phyloP scores from a whole-genome alignment of 1,140 invertebrate genomes.

The Zaprionus kolodkinae region DNA sequence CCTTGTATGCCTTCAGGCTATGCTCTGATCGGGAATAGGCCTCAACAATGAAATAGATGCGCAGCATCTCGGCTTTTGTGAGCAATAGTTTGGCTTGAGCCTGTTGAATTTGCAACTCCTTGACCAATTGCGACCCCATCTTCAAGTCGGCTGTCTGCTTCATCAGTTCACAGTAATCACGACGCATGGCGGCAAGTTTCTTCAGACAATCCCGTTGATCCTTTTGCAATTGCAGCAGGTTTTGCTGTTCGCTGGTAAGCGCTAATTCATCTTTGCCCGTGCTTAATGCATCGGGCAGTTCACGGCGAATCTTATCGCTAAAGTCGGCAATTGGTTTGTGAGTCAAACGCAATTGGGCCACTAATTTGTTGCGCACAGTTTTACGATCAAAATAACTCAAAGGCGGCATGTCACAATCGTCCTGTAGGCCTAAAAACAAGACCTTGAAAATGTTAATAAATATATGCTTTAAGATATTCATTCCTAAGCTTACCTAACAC shows the following conservation, averaged over 20 bases:
- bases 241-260: conserved; percentile 42
- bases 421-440: conserved; percentile 39
- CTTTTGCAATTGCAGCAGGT: conserved; percentile 61
- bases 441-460: background rate
- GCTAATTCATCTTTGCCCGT: conserved; percentile 8
- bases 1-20: conserved; percentile 66
- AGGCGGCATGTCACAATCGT: conserved; percentile 23
- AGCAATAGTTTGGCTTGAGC: conserved; percentile 23
- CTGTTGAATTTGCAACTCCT: conserved; percentile 61
- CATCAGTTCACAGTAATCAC: conserved; percentile 59
- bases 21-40: conserved; percentile 62
- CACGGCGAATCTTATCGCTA: conserved; percentile 47
- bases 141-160: conserved; percentile 62
- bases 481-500: conserved; percentile 48
- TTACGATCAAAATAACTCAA: conserved; percentile 65
- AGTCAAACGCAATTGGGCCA: conserved; percentile 26
- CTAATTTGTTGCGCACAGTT: conserved; percentile 37
- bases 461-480: too few species aligned
- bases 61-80: conserved; percentile 66
- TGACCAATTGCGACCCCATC: conserved; percentile 60
- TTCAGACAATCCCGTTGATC: conserved; percentile 53
- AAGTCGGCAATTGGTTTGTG: conserved; percentile 56
- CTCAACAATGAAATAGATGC: conserved; percentile 52
- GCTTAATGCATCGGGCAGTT: conserved; percentile 52
- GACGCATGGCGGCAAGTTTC: conserved; percentile 38